Percentiles rank a stretch among this genome's conserved stretches.
Conservation (phyloP, 1,140 invertebrate species). For the Nasonia vitripennis region DNA sequence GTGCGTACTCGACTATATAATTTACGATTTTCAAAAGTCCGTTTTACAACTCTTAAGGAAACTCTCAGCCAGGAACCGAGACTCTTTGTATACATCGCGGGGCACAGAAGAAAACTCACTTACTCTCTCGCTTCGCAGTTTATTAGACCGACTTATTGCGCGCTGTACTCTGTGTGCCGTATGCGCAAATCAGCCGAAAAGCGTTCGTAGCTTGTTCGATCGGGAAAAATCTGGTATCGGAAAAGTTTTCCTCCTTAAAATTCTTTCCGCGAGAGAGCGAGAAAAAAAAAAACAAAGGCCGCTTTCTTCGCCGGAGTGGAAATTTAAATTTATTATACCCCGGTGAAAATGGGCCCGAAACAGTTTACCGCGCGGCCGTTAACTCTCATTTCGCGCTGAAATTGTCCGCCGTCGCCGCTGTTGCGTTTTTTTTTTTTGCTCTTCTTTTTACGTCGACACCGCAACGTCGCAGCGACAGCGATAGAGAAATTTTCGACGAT, state of each 20-base stretch:
- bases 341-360: not conserved
- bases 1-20: too few species aligned
- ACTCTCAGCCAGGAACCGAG: not conserved
- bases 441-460: not conserved
- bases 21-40: not conserved
- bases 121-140: not conserved
- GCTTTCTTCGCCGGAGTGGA: not conserved
- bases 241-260: not conserved
- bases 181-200: too few species aligned
- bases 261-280: not conserved
- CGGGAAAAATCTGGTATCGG: not conserved
- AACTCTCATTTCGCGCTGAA: not conserved
- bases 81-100: not conserved
- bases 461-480: too few species aligned
- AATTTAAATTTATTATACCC: not conserved
- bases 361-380: not conserved
- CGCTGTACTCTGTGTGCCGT: too few species aligned
- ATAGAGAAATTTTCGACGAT: not conserved
- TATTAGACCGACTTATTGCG: not conserved
- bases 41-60: not conserved
- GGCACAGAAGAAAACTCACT: not conserved
- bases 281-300: not conserved
- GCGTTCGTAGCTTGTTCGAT: not conserved
- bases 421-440: not conserved
- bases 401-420: not conserved